Percentiles rank a stretch among this genome's conserved stretches.
Evolutionary conservation across 2,797 vertebrate species (phyloP).

Genomic region (Cirrhinus molitorella): DNA sequence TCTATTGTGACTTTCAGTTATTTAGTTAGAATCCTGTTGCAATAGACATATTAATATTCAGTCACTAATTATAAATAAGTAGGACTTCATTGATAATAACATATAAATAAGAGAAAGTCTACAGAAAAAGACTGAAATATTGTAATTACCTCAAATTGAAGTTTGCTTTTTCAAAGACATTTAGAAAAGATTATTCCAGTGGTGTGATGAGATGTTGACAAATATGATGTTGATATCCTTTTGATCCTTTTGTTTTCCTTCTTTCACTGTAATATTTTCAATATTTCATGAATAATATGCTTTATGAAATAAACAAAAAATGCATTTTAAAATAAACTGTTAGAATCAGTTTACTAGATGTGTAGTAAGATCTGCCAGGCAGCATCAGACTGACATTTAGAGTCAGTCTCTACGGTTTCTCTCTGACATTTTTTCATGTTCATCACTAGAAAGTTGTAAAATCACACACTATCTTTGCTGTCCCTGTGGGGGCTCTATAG

Average conservation of each 20-base stretch:
- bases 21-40: background rate
- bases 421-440: too few species aligned
- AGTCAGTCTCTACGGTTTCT: background rate
- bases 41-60: background rate
- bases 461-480: too few species aligned
- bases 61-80: background rate
- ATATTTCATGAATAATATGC: background rate
- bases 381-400: background rate
- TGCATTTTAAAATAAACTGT: background rate
- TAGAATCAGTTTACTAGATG: background rate
- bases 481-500: too few species aligned
- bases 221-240: background rate
- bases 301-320: slow-evolving; percentile 16
- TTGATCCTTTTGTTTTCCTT: background rate
- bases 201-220: too few species aligned
- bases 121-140: background rate
- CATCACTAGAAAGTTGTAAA: too few species aligned
- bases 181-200: background rate
- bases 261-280: background rate
- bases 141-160: background rate
- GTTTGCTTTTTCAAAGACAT: background rate
- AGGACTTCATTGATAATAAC: background rate
- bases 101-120: background rate
- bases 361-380: background rate
- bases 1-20: background rate